These are phyloP conservation scores for Lysandra coridon DNA, from an alignment of 2,888 invertebrate species.

Conservation along the genomic window DNA sequence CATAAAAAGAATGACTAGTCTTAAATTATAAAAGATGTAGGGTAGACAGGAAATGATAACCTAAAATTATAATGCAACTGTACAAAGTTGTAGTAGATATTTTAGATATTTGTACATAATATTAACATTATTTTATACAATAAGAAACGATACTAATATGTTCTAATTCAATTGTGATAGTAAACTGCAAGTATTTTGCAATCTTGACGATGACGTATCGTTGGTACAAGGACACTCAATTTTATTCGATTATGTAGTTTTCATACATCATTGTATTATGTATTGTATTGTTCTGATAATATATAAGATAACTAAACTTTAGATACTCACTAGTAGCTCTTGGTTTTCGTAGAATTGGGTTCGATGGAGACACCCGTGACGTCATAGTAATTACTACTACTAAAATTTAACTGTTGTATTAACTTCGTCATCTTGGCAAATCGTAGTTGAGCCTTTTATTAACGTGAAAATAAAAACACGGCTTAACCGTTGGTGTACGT, in stretches of 20 bases:
- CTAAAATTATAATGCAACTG: neutral
- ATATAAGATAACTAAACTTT: constrained; percentile 33
- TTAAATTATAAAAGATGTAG: neutral
- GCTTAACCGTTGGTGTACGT: constrained; percentile 55
- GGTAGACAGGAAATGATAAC: constrained; percentile 3
- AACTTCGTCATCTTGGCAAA: constrained; percentile 77
- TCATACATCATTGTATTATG: neutral
- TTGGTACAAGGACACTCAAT: constrained; percentile 34
- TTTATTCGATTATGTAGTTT: neutral
- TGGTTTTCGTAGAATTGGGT: constrained; percentile 56
- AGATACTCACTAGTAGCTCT: constrained; percentile 59
- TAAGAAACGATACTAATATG: neutral
- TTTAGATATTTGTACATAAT: neutral
- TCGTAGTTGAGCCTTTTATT: constrained; percentile 73
- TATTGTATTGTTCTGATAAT: constrained; percentile 9
- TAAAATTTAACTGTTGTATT: constrained; percentile 78
- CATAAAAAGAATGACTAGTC: neutral
- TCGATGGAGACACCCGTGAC: constrained; percentile 54
- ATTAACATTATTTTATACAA: neutral
- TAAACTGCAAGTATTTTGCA: constrained; percentile 19
- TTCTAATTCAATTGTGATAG: constrained; percentile 7
- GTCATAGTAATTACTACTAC: constrained; percentile 76
- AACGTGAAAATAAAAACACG: constrained; percentile 67
- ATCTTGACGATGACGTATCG: constrained; percentile 7
- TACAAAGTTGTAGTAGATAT: neutral